phyloP scores from a whole-genome alignment of 2,113 vertebrate species.

The Coracopsis vasa region DNA sequence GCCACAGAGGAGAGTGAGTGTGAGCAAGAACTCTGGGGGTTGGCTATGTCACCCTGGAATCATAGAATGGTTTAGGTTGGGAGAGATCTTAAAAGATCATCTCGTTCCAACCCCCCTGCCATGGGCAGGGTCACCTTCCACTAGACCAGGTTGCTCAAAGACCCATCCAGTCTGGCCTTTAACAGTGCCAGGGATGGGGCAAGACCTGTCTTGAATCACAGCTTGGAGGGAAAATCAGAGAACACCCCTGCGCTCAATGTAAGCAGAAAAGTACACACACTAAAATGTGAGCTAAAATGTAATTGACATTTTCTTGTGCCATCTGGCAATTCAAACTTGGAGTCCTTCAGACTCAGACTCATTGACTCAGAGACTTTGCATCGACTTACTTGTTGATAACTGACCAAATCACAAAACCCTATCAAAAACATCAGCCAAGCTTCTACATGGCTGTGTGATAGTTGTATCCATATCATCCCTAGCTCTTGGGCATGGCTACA shows the following conservation, averaged over 20 bases:
- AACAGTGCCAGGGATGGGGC: neutral
- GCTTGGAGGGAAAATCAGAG: neutral
- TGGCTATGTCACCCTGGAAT: neutral
- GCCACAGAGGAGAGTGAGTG: rapidly evolving
- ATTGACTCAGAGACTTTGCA: neutral
- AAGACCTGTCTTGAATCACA: neutral
- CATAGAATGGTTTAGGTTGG: neutral
- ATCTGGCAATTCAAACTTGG: neutral
- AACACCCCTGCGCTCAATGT: neutral
- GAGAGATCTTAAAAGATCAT: neutral
- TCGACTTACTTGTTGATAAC: neutral
- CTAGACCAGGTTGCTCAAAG: neutral
- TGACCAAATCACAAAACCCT: neutral
- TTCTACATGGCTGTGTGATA: neutral
- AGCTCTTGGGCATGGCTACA: neutral
- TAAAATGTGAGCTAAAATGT: neutral
- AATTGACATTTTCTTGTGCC: neutral
- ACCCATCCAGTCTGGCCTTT: neutral
- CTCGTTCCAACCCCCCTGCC: neutral
- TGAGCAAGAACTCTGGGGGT: neutral
- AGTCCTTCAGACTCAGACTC: neutral
- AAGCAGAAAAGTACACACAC: neutral
- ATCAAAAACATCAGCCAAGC: neutral
- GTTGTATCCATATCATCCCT: rapidly evolving
- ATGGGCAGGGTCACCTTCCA: neutral